Evolutionary conservation across 2,797 vertebrate genomes (phyloP).

Genomic region (Botia kubotai): DNA sequence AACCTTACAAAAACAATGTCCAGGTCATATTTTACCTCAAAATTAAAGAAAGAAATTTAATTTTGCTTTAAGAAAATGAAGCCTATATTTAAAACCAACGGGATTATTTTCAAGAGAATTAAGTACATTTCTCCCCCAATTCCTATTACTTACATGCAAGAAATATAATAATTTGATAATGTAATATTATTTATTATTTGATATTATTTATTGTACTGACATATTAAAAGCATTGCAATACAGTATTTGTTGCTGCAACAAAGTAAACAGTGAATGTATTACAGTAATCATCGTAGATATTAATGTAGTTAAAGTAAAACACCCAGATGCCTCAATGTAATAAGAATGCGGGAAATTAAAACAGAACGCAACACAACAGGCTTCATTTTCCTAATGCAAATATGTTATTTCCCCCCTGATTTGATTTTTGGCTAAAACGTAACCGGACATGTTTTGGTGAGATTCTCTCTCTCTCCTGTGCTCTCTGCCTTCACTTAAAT

Average conservation of each 20-base stretch:
- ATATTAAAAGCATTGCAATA: no score
- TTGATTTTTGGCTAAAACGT: not conserved
- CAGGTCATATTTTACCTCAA: not conserved
- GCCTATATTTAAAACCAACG: not conserved
- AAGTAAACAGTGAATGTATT: not conserved
- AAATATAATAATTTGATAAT: not conserved
- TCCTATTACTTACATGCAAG: not conserved
- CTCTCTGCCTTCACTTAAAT: conserved; percentile 5
- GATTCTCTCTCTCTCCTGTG: not conserved
- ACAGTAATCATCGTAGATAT: not conserved
- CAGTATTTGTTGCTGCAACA: no score
- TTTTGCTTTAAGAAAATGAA: not conserved
- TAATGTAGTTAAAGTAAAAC: not conserved
- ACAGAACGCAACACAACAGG: not conserved
- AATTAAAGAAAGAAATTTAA: not conserved
- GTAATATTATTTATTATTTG: not conserved
- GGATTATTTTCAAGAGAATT: no score
- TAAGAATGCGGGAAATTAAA: not conserved
- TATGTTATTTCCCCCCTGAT: not conserved
- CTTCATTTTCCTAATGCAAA: not conserved
- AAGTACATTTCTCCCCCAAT: no score
- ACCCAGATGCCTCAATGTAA: not conserved
- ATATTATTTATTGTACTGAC: no score
- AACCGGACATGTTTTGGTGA: not conserved
- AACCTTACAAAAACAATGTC: conserved; percentile 6